These are phyloP conservation scores for Brachionus sp. DNA, from an alignment of 1,140 invertebrate genomes.

Conservation along the genomic window DNA sequence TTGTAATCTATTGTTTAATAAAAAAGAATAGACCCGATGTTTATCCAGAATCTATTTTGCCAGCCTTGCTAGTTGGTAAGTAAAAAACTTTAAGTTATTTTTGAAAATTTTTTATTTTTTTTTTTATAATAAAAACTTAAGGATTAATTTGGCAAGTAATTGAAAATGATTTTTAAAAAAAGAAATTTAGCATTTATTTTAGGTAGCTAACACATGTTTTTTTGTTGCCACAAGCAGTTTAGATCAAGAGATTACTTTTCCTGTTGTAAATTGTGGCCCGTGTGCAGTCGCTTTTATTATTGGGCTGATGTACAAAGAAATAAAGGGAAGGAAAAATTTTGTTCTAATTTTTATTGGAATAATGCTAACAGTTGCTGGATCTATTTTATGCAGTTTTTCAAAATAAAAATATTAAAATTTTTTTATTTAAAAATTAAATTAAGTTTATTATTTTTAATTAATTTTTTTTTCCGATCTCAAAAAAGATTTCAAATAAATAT, in stretches of 20 bases:
- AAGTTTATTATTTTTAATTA: not conserved
- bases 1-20: constrained; percentile 56
- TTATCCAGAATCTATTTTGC: constrained; percentile 57
- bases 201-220: constrained; percentile 55
- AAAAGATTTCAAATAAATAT: not conserved
- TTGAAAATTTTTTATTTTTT: not conserved
- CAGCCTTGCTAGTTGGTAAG: constrained; percentile 54
- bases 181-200: not conserved
- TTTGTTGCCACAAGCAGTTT: constrained; percentile 60
- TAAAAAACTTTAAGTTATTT: not conserved
- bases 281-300: constrained; percentile 49
- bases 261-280: constrained; percentile 53
- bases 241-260: constrained; percentile 59
- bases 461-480: not conserved
- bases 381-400: constrained; percentile 21
- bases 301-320: constrained; percentile 31
- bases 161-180: not conserved
- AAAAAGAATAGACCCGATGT: constrained; percentile 57
- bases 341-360: not conserved
- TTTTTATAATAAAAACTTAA: not conserved
- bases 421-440: not conserved
- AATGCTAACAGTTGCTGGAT: not conserved
- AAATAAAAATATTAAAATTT: not conserved
- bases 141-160: constrained; percentile 59
- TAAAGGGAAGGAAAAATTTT: constrained; percentile 23